Evolutionary conservation across 2,797 vertebrate genomes (phyloP), one percentile per base, ranked within the genome.

Genomic region (Centroberyx gerrardi): DNA sequence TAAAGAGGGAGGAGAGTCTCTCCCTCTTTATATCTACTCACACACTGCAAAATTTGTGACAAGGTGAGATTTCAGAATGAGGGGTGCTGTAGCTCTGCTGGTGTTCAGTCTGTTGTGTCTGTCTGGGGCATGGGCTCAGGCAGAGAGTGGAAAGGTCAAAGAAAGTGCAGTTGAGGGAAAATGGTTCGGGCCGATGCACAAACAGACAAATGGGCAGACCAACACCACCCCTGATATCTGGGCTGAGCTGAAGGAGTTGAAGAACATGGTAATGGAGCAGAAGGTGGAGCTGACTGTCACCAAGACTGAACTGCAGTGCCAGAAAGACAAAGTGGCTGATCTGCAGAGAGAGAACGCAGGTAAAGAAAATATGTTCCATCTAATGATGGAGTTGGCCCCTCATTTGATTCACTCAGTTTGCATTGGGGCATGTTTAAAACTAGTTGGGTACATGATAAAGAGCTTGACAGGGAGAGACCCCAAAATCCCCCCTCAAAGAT

Each of bases 221-320:
- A 48, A 22, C 33, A n/a, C 10, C 52, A 40, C 8, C 15, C 14
- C 31, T 68, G 72, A 74, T 62, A 79, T 59, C 62, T 64, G 58
- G 48, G 61, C 61, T 44, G 54, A 67, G 63, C 40, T 36, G n/a
- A 49, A 54, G 28, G 55, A 62, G 60, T 60, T 44, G 55, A 68
- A 38, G 42, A 74, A 73, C 55, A 62, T 22, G 17, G 38, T 7
- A 51, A 51, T 61, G 40, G 40, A 36, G 36, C 28, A 54, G 44
- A 62, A 49, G 75, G 74, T 51, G 82, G 74, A 59, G 63, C 51
- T 42, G 28, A 42, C 53, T 71, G 81, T 82, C 78, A 75, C 10
- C 14, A 33, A 56, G 18, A 51, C 62, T 76, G 40, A 36, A 29
- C 29, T 33, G 79, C 62, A 72, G 2, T 38, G 52, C 15, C 54